Evolutionary conservation across 2,797 vertebrate species (phyloP), one percentile per base, ranked within the genome.

Genomic region (Champsocephalus esox): DNA sequence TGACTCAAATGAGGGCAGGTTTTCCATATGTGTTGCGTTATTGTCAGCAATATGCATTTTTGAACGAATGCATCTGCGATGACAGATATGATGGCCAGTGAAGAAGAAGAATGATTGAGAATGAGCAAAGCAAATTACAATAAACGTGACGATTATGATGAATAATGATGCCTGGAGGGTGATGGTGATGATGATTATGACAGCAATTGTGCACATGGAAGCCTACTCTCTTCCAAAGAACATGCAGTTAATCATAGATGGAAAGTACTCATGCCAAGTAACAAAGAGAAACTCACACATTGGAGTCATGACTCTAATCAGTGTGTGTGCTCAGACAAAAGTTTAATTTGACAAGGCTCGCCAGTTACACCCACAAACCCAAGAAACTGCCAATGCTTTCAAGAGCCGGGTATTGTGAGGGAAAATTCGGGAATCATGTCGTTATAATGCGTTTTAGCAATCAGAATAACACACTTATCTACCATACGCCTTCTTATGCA

Each of bases 381-480:
- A 70, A 1, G 13, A 44, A 59, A 48, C 19, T 32, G 10, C 34
- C 28, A 60, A 44, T 44, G 19, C 50, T 17, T 60, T 57, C 60
- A 59, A 16, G 52, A 59, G 66, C 48, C 17, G 17, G 2, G 34
- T 66, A 55, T 67, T 32, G 51, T 46, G n/a, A 28, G 28, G 4
- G 28, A 28, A 28, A 28, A 4, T 28, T 1, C 19, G 17, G 3
- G 34, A 63, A 52, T 67, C 41, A 57, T 46, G n/a, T 66, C 66
- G 5, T 67, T 3, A 71, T 76, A 80, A 81, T 77, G 69, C 21
- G 38, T 78, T 55, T 72, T 13, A 32, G 48, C 58, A 83, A 62
- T 78, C 79, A 63, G 51, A 32, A 28, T 50, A 71, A 55, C 56
- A 65, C 71, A 69, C 61, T 77, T 60, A 66, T 28, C 72, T 28